Base-by-base conservation (phyloP, 1,140 invertebrate genomes). In the Brachionus sp. region DNA sequence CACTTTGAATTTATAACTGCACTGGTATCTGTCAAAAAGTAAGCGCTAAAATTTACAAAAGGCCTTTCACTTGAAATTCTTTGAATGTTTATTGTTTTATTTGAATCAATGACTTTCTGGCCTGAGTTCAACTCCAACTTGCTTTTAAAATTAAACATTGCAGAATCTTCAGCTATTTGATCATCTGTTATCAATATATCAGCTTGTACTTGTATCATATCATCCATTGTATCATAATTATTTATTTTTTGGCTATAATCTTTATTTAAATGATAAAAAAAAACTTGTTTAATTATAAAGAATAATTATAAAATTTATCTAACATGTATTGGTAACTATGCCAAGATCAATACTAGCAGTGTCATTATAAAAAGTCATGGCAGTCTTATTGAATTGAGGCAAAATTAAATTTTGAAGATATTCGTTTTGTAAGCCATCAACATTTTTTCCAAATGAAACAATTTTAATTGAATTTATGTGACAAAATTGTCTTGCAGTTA, bases 281-380 rank as follows among this genome's bases (percentile, higher is more conserved):
- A 62, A 73, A 70, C n/a, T n/a, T n/a, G n/a, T n/a, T n/a, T n/a
- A n/a, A n/a, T n/a, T n/a, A n/a, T n/a, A n/a, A n/a, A n/a, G n/a
- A n/a, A n/a, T n/a, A n/a, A n/a, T n/a, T n/a, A n/a, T n/a, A n/a
- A n/a, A n/a, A n/a, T n/a, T n/a, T n/a, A n/a, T n/a, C n/a, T n/a
- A n/a, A 87, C 87, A 85, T 73, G 85, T 83, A 82, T 88, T 88
- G 16, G 86, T 86, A 7, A 87, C 83, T 6, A 86, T 84, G 37
- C 86, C 86, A 5, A 87, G 33, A 75, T 86, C 84, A 4, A 86
- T 23, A 33, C 44, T 53, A 3, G 66, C 86, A n/a, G 68, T 70
- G 57, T 87, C 85, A 50, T 85, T 85, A 83, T 87, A 85, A 29
- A 86, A 85, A 1, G 70, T 50, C 10, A 84, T 75, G 1, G 85